A percentile compares a stretch with the other conserved stretches of the same genome.
Conservation (phyloP, 2,797 vertebrate genomes). For the Rhinoraja longicauda region DNA sequence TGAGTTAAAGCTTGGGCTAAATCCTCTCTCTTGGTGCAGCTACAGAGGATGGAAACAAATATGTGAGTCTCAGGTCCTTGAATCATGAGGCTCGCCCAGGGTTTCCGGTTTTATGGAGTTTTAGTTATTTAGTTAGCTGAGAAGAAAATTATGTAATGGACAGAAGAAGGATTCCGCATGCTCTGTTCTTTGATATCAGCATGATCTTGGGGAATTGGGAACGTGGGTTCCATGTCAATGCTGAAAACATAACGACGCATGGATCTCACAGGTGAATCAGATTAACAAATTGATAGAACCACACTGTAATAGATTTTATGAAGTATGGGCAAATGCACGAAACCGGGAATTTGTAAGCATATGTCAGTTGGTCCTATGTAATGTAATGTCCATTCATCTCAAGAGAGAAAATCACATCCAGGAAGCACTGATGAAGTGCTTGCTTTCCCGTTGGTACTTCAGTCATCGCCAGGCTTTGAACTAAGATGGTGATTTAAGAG, state of each 20-base stretch:
- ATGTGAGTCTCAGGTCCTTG: not conserved
- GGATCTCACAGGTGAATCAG: not conserved
- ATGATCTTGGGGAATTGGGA: not conserved
- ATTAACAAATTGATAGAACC: not conserved
- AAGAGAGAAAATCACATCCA: not conserved
- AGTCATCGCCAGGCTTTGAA: not conserved
- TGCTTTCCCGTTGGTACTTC: not conserved
- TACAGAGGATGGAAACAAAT: no score
- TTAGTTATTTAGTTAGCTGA: not conserved
- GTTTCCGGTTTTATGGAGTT: not conserved
- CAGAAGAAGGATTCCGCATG: not conserved
- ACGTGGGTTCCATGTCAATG: not conserved
- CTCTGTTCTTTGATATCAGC: not conserved
- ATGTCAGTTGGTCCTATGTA: not conserved
- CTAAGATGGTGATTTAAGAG: not conserved
- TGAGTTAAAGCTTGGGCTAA: no score
- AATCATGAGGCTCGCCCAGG: not conserved
- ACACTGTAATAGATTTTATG: not conserved
- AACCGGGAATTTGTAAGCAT: not conserved
- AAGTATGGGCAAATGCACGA: not conserved
- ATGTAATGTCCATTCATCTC: not conserved
- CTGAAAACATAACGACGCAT: not conserved
- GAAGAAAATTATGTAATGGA: not conserved
- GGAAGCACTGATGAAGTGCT: not conserved
- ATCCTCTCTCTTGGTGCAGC: no score